These are phyloP conservation scores for Drosophila triauraria DNA, from an alignment of 1,140 invertebrate genomes.

Conservation along the genomic window DNA sequence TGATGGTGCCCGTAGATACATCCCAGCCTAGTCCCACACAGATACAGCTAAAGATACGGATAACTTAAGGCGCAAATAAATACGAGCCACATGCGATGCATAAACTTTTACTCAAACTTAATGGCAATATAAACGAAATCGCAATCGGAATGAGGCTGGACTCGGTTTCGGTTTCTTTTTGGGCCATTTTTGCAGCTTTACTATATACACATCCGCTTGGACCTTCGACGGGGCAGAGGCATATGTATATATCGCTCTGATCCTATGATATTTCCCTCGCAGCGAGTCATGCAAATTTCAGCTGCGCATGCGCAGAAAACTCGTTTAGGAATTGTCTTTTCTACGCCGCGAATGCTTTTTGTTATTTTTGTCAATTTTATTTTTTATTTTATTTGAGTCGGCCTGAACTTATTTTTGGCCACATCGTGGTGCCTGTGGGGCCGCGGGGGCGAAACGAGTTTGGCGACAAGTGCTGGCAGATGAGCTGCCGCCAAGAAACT, in stretches of 20 bases:
- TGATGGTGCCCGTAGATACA: slow-evolving; percentile 14
- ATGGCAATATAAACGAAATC: slow-evolving; percentile 20
- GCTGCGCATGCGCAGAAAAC: slow-evolving; percentile 52
- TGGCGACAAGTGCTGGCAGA: slow-evolving; percentile 62
- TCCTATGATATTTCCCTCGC: slow-evolving; percentile 21
- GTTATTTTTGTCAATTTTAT: slow-evolving; percentile 31
- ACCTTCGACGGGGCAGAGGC: slow-evolving; percentile 2
- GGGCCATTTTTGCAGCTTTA: neutral
- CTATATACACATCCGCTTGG: slow-evolving; percentile 20
- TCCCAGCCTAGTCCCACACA: slow-evolving; percentile 3
- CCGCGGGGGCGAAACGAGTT: slow-evolving; percentile 67
- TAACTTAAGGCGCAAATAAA: slow-evolving; percentile 12
- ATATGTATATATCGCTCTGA: slow-evolving; percentile 15
- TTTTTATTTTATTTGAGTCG: neutral
- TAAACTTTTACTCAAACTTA: slow-evolving; percentile 21
- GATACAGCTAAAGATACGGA: neutral
- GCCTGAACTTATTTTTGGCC: slow-evolving; percentile 46
- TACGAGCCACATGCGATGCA: slow-evolving; percentile 13
- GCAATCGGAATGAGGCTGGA: slow-evolving; percentile 13
- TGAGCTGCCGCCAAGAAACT: slow-evolving; percentile 26
- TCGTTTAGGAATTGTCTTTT: slow-evolving; percentile 32
- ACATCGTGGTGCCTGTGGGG: slow-evolving; percentile 13
- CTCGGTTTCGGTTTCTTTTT: neutral
- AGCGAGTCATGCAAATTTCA: slow-evolving; percentile 42
- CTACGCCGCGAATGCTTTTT: slow-evolving; percentile 15